A percentile compares a stretch with the other conserved stretches of the same genome.
These are phyloP conservation scores for Ladona fulva DNA, from an alignment of 1,140 invertebrate genomes.

Conservation along the genomic window DNA sequence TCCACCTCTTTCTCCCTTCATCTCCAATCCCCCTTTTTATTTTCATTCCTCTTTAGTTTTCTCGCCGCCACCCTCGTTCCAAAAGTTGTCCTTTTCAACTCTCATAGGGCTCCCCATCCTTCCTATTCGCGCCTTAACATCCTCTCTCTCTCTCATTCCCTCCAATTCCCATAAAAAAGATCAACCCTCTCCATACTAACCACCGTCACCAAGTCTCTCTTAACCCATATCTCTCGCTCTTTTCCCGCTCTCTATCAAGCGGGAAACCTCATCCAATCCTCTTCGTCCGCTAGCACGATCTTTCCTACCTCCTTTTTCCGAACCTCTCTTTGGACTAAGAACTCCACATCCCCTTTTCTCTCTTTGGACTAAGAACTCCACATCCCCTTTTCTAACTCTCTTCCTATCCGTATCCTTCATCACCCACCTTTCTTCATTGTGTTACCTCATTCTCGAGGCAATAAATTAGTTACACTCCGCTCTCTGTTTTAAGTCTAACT, in stretches of 20 bases:
- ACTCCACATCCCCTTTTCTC: background rate
- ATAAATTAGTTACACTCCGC: background rate
- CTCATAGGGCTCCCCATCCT: too few relatives aligned
- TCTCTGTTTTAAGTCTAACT: background rate
- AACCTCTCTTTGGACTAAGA: background rate
- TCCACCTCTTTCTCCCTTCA: background rate
- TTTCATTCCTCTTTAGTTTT: background rate
- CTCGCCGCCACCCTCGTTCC: background rate
- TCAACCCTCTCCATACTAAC: too few relatives aligned
- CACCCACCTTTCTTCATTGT: background rate
- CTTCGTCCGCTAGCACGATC: background rate
- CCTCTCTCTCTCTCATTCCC: background rate
- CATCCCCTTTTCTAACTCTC: background rate
- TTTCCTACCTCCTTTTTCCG: background rate
- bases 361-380: background rate
- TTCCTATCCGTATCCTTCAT: background rate
- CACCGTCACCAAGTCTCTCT: background rate
- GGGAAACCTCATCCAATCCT: too few relatives aligned
- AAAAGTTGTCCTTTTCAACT: background rate
- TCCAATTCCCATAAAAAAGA: too few relatives aligned
- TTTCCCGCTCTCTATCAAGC: background rate
- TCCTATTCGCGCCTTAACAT: background rate
- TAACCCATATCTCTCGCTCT: background rate
- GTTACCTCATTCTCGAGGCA: background rate
- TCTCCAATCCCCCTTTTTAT: background rate